Base-by-base conservation (phyloP, 53 echinoderm and acorn worm genomes). In the Echinometra lucunter region DNA sequence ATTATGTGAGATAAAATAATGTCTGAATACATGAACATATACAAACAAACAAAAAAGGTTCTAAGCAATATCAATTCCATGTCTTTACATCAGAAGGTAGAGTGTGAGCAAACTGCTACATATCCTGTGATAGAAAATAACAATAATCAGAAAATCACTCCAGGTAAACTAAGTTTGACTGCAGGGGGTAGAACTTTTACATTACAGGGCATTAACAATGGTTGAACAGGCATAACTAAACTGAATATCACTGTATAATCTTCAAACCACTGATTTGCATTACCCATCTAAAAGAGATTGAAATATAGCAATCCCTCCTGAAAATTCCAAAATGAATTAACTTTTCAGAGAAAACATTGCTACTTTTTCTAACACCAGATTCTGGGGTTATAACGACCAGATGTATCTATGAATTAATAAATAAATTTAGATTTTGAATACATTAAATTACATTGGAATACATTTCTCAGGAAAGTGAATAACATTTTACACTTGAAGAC, bases 371-470 rank as follows among this genome's bases (percentile, higher is more conserved):
- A 25, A 35, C 34, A 74, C 34, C 15, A 56, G 56, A 9, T 63
- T 63, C 21, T 30, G 19, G 78, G 78, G 30, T 15, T 2, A 81
- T 21, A 53, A 53, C 13, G 12, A 44, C 42, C 40, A 38, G 21
- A 81, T 44, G 2, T 81, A 42, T 81, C 8, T 19, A 7, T 42
- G 0, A 21, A 6, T 81, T 81, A 81, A 37, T 44, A 44, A 44
- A 81, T 81, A 81, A 44, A 81, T 81, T 38, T 42, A 23, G 81
- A 81, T 49, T 53, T 42, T 49, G 85, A 85, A 85, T 85, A 85
- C 85, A 47, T 49, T 45, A 47, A 49, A 49, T 85, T n/a, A 85
- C 49, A 85, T 85, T 85, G 78, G 49, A 85, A 85, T 85, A 49
- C 85, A 42, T 78, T 40, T 78, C 2, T 42, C 7, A 13, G 27